phyloP scores from a whole-genome alignment of 2,113 vertebrate genomes.

The Phaetusa simplex region DNA sequence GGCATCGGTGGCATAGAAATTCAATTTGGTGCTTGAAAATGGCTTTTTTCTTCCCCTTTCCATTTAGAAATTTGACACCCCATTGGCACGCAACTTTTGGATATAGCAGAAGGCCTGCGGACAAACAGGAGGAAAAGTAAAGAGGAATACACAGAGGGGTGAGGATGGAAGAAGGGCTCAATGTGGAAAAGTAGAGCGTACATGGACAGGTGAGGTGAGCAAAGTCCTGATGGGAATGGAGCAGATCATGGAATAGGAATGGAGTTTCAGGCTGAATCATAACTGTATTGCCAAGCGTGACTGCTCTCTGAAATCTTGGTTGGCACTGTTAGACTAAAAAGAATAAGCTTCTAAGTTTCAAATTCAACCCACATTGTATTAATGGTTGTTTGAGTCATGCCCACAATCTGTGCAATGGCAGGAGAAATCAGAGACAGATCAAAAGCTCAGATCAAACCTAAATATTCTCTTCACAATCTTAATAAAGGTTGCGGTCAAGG shows the following conservation, averaged over 20 bases:
- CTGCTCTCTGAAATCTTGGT: background rate
- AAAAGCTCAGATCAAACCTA: conserved; percentile 44
- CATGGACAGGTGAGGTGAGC: background rate
- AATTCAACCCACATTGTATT: background rate
- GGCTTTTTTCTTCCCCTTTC: background rate
- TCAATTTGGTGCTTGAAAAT: background rate
- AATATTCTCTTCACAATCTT: conserved; percentile 24
- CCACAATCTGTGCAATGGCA: background rate
- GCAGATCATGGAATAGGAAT: background rate
- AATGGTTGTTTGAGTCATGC: conserved; percentile 19
- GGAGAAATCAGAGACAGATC: conserved; percentile 21
- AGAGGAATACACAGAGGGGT: background rate
- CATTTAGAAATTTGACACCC: background rate
- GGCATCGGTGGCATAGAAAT: rapidly evolving
- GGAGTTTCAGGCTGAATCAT: background rate
- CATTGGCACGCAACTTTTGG: background rate
- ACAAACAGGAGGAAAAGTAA: background rate
- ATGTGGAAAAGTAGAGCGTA: rapidly evolving
- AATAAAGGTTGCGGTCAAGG: conserved; percentile 1
- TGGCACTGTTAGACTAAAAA: background rate
- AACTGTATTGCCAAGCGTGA: background rate
- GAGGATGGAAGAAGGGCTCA: background rate
- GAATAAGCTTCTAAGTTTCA: background rate
- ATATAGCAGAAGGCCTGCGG: background rate
- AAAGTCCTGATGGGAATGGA: background rate